Evolutionary conservation across 2,113 vertebrate species (phyloP), one percentile per base, ranked within the genome.

Genomic region (Pteruthius melanotis): DNA sequence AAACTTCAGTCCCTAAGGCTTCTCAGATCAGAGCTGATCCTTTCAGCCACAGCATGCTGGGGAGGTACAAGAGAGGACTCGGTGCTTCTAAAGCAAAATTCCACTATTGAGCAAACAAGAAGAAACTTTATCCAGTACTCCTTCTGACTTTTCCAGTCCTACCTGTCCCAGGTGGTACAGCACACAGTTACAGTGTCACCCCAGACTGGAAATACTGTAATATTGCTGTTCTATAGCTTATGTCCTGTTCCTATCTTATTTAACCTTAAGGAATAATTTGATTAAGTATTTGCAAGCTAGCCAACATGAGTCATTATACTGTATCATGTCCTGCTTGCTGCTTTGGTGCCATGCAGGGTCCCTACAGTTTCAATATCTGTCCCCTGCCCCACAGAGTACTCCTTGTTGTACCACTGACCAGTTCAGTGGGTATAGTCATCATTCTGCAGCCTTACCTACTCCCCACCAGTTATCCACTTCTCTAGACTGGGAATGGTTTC

Each of bases 1-100:
- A 95, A 50, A 93, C 95, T 94, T 89, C 79, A 83, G 61, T 87
- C 75, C 68, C 59, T 79, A 39, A 89, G 78, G 52, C 78, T 78
- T 52, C 78, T 70, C 47, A 80, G 61, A 82, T 93, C 64, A 72
- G 66, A 83, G 47, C 47, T 71, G 75, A 63, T 89, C 71, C 19
- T 93, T 60, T 86, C 71, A 93, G 86, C 68, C 40, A 33, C 27
- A 7, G 47, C 2, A 0, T 40, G 59, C 42, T 70, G 44, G 17
- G 33, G 14, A 81, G 44, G 52, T 60, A 80, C 33, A 80, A 83
- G 50, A 63, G 35, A 93, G 44, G 68, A 83, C n/a, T 56, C 0
- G 0, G 21, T 70, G 27, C 70, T 83, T 83, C 64, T 92, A 71
- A 85, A 81, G 75, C 59, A 77, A 77, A 81, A 6, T 78, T 86